Base-by-base conservation (phyloP, 23 tunicate species). In the Diplosoma virens region DNA sequence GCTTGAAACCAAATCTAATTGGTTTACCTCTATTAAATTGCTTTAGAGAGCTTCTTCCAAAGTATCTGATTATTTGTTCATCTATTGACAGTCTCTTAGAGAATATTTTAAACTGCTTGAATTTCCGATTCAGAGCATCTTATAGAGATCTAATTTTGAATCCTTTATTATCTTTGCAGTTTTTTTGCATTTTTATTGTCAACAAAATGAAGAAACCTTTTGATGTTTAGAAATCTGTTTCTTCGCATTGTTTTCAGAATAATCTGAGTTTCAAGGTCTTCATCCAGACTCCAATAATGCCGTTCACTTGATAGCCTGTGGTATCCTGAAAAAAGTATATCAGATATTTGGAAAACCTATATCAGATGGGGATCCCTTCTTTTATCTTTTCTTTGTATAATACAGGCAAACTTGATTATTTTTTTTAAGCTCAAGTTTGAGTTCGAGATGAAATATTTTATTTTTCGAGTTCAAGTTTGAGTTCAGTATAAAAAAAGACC, bases 1-100 rank as follows among this genome's bases (percentile, higher is more conserved):
- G 63, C 63, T 55, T 55, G 63, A 55, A 55, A 20, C 63, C 24
- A 55, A 55, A 55, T 16, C 63, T 16, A 11, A 55, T 55, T 55
- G 63, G 63, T 20, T 16, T 20, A 20, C 63, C 63, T 55, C 24
- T 6, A 4, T 14, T 55, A 20, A 55, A 55, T 55, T 55, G 63
- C 24, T 55, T 55, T 11, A 55, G 63, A 14, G 63, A 55, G 21
- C 24, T 16, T 55, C 63, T 55, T 4, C 63, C 63, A 55, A 14
- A 55, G 24, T 20, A 11, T 25, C 24, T 55, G 25, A 55, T 25
- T 11, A 55, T 55, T 55, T 55, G 63, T 20, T 55, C 63, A 20
- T 55, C 24, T 4, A 55, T 55, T 4, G 25, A 14, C 6, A 55
- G 63, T 55, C 20, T 25, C 20, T 20, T 55, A 16, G 24, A 55